These are phyloP conservation scores for Meiosimyza decipiens DNA, from an alignment of 2,888 invertebrate genomes.

Conservation along the genomic window DNA sequence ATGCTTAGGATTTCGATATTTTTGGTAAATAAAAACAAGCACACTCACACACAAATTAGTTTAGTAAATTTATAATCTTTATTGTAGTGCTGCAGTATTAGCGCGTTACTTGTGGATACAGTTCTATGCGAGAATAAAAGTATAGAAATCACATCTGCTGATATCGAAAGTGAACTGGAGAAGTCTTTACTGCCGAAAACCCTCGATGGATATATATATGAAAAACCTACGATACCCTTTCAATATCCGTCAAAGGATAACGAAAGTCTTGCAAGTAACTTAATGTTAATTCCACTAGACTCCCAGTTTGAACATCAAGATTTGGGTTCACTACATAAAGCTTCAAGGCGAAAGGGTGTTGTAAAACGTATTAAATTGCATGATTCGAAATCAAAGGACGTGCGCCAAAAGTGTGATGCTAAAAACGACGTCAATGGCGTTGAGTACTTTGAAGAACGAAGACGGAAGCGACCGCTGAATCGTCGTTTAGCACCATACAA, in stretches of 20 bases:
- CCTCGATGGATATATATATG: conserved; percentile 32
- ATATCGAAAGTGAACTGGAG: too few species aligned
- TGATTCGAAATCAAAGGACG: conserved; percentile 11
- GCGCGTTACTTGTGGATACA: background rate
- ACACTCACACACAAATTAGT: background rate
- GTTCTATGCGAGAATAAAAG: too few species aligned
- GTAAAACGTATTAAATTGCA: conserved; percentile 28
- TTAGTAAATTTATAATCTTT: background rate
- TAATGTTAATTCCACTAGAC: conserved; percentile 27
- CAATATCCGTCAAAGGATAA: conserved; percentile 25
- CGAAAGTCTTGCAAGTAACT: conserved; percentile 15
- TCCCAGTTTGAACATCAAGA: conserved; percentile 23
- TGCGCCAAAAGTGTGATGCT: too few species aligned
- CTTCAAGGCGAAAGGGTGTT: background rate
- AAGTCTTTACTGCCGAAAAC: background rate
- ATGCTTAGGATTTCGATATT: background rate
- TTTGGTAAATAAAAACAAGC: background rate
- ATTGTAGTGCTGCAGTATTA: background rate
- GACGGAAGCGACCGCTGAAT: conserved; percentile 31
- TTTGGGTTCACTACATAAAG: conserved; percentile 17
- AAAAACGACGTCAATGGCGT: background rate
- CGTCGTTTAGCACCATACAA: conserved; percentile 44
- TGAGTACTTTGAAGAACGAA: background rate
- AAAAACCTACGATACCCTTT: conserved; percentile 29
- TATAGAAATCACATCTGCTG: too few species aligned